Conservation (phyloP, 2,888 invertebrate genomes). For the Conus canariensis region DNA sequence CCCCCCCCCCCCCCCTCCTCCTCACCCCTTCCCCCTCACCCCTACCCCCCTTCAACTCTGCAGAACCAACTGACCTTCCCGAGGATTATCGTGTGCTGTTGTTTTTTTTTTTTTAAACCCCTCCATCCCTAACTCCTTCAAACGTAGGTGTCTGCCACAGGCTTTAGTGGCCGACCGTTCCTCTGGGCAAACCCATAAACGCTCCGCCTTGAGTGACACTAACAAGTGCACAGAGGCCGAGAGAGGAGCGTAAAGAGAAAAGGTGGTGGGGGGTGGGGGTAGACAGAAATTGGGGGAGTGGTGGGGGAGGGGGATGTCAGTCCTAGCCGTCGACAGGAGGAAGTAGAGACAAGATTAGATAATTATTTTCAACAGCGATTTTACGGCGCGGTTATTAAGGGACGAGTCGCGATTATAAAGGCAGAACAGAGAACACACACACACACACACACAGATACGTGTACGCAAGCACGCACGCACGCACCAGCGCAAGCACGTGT, state of each 20-base stretch:
- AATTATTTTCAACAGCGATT: neutral
- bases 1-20: no score
- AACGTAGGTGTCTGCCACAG: no score
- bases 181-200: neutral
- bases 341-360: slow-evolving; percentile 18
- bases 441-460: no score
- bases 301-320: neutral
- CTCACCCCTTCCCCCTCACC: no score
- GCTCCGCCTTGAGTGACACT: neutral
- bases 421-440: no score
- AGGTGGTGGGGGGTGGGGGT: neutral
- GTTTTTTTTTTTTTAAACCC: neutral
- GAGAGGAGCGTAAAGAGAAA: neutral
- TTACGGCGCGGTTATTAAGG: neutral
- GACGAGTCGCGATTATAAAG: no score
- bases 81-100: no score
- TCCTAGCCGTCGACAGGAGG: neutral
- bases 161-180: neutral
- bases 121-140: neutral
- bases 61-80: no score
- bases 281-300: neutral
- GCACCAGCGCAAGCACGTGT: no score
- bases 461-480: no score
- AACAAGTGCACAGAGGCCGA: neutral
- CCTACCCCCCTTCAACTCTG: no score